Percentiles rank a stretch among this genome's conserved stretches.
phyloP scores from a whole-genome alignment of 2,888 invertebrate genomes.

The Alentia gelatinosa region DNA sequence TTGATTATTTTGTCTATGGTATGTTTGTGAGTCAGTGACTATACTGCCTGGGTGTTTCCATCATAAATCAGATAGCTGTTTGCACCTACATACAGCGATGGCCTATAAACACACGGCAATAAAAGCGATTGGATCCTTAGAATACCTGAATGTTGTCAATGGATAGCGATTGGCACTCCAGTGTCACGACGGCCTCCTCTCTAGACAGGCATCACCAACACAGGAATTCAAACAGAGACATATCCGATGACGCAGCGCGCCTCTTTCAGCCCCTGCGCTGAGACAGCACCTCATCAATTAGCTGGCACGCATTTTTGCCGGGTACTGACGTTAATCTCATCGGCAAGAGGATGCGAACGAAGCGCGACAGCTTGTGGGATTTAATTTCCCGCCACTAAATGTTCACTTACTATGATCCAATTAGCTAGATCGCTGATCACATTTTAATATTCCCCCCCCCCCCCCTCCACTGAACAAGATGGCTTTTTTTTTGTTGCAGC shows the following conservation, averaged over 20 bases:
- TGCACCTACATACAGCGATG: no score
- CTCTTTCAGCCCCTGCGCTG: not conserved
- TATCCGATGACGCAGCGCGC: not conserved
- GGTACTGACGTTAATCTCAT: not conserved
- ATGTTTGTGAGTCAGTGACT: no score
- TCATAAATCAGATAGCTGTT: no score
- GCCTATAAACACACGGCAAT: no score
- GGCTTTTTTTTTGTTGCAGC: no score
- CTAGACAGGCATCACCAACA: not conserved
- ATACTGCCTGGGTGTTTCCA: no score
- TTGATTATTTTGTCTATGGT: no score
- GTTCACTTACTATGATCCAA: not conserved
- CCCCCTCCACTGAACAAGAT: no score
- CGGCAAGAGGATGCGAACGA: not conserved
- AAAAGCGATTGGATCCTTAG: no score
- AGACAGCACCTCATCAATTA: not conserved
- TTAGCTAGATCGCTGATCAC: not conserved
- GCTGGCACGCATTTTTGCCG: not conserved
- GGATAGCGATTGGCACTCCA: no score
- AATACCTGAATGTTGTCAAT: no score
- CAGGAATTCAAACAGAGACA: not conserved
- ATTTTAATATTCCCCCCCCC: not conserved
- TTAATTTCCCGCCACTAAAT: not conserved
- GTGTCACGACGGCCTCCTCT: no score
- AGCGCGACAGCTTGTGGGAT: not conserved